Base-by-base conservation (phyloP, 2,797 vertebrate species). In the Triplophysa yarkandensis region DNA sequence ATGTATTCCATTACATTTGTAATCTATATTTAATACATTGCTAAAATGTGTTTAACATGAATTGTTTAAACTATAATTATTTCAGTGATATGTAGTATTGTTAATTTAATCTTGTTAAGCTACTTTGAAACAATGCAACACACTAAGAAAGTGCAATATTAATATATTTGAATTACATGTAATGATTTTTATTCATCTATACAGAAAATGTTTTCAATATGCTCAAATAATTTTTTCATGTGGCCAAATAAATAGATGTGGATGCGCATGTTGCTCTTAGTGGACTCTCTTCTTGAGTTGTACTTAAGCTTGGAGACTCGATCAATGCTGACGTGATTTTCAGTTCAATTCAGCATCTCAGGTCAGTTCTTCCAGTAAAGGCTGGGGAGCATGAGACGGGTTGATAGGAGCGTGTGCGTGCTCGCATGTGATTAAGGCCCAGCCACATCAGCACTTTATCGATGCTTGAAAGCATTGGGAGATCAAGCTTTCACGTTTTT, bases 271-370 rank as follows among this genome's bases (percentile, higher is more conserved):
- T 48, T 65, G 60, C 63, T 71, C 30, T 10, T 55, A 68, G 41
- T 23, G 8, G 50, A 30, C 54, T 66, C 39, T 60, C 67, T 30
- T 60, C 70, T 68, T 17, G 43, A 73, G 48, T 62, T 71, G 74
- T 64, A 81, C 68, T 81, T 77, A 77, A 71, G 67, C 68, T 64
- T 63, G 25, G 65, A 50, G 71, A 67, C 44, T 63, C 71, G 81
- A 91, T 92, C 91, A 84, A 92, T 92, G 86, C 76, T 85, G 85
- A 88, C 84, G 84, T 66, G 84, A 87, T 91, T 90, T 87, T 79
- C 81, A 79, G 77, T 83, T 86, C 87, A 82, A 84, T 86, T 76
- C 34, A 71, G 60, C 52, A 27, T 70, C 71, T 81, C 80, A 28
- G 69, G 69, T 61, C 74, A 83, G 81, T 82, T 44, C 79, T 85